Conservation (phyloP, 2,797 vertebrate species). For the Astyanax mexicanus region DNA sequence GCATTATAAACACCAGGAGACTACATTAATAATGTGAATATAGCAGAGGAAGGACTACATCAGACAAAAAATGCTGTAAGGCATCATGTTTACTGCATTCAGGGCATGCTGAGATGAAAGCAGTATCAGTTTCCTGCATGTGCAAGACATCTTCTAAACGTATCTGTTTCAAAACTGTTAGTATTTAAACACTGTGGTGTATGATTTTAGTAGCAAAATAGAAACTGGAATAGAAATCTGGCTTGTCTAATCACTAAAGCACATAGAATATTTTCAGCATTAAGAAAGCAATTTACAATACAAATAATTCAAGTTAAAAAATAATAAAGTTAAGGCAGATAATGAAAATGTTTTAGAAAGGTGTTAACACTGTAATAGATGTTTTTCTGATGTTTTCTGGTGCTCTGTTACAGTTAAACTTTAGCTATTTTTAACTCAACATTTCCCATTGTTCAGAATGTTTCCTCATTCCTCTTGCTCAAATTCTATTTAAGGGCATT, state of each 20-base stretch:
- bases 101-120: not conserved
- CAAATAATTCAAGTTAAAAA: not conserved
- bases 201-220: not conserved
- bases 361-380: no score
- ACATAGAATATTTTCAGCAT: not conserved
- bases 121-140: not conserved
- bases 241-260: not conserved
- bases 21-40: not conserved
- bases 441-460: no score
- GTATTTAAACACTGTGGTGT: not conserved
- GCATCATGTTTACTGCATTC: not conserved
- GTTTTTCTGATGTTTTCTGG: no score
- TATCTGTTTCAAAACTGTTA: not conserved
- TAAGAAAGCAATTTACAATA: not conserved
- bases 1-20: not conserved
- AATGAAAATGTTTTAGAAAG: no score
- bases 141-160: not conserved
- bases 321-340: conserved; percentile 1
- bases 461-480: no score
- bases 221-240: not conserved
- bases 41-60: no score
- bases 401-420: no score
- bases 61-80: not conserved
- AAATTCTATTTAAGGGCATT: no score
- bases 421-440: no score